Evolutionary conservation across 2,888 invertebrate species (phyloP).

Genomic region (Drosophila mercatorum): DNA sequence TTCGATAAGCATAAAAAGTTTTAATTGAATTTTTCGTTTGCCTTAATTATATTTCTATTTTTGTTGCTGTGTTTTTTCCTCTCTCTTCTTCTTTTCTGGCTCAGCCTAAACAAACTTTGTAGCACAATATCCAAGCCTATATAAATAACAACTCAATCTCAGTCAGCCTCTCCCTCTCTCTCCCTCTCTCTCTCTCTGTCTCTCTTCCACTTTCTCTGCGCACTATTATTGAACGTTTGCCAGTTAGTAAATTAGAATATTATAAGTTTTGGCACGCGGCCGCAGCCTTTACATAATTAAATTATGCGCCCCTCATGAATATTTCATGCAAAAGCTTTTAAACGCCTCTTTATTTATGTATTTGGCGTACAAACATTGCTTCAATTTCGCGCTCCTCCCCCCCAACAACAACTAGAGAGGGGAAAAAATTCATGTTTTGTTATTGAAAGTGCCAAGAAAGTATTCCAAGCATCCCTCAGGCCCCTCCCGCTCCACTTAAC

Average conservation of each 20-base stretch:
- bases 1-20: conserved; percentile 50
- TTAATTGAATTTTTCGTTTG: conserved; percentile 64
- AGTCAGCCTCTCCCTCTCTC: not conserved
- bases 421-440: conserved; percentile 37
- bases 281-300: conserved; percentile 71
- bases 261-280: conserved; percentile 75
- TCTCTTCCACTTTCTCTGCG: conserved; percentile 18
- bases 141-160: conserved; percentile 47
- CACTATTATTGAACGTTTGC: conserved; percentile 73
- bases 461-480: conserved; percentile 14
- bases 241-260: conserved; percentile 74
- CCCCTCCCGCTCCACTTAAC: conserved; percentile 15
- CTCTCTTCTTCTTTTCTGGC: not conserved
- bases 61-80: not conserved
- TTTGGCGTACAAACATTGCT: conserved; percentile 53
- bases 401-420: not conserved
- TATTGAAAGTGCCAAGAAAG: conserved; percentile 60
- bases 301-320: conserved; percentile 69
- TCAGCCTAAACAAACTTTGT: conserved; percentile 55
- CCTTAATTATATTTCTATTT: conserved; percentile 42
- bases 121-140: conserved; percentile 34
- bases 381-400: conserved; percentile 29
- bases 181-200: not conserved
- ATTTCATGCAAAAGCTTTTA: conserved; percentile 70
- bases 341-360: conserved; percentile 72